A percentile compares a stretch with the other conserved stretches of the same genome.
Conservation (phyloP, 2,888 invertebrate genomes). For the Pollenia labialis region DNA sequence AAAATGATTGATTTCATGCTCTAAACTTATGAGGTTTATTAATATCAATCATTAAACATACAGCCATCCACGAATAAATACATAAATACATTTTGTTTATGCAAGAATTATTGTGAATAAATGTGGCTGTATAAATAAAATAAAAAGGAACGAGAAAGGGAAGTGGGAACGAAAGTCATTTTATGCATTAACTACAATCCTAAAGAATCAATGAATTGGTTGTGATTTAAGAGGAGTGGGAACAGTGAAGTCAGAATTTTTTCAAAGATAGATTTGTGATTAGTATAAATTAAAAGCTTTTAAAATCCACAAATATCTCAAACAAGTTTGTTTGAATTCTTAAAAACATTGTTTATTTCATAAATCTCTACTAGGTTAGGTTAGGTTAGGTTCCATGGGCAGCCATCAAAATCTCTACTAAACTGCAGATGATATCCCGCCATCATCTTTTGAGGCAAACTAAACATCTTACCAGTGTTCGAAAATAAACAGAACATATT, state of each 20-base stretch:
- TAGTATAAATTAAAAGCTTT: too few relatives aligned
- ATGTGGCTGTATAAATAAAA: conserved; percentile 2
- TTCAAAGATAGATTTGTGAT: too few relatives aligned
- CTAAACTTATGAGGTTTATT: conserved; percentile 41
- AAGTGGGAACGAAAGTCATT: neutral
- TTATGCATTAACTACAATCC: conserved; percentile 33
- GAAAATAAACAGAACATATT: too few relatives aligned
- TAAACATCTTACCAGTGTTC: too few relatives aligned
- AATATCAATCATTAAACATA: conserved; percentile 53
- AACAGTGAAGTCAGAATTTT: neutral
- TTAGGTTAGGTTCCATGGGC: too few relatives aligned
- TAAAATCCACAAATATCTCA: too few relatives aligned
- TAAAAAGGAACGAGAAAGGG: neutral
- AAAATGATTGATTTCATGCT: conserved; percentile 58
- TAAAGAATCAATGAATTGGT: conserved; percentile 9
- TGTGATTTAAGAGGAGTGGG: neutral
- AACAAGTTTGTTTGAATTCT: too few relatives aligned
- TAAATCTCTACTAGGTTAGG: too few relatives aligned
- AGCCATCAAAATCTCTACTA: too few relatives aligned
- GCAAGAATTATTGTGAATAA: conserved; percentile 30
- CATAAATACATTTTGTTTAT: conserved; percentile 23
- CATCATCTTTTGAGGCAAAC: too few relatives aligned
- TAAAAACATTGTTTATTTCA: too few relatives aligned
- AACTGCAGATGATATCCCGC: too few relatives aligned
- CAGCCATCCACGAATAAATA: conserved; percentile 16